Percentiles rank a stretch among this genome's conserved stretches.
Conservation (phyloP, 2,888 invertebrate genomes). For the Agrenia bidenticulata region DNA sequence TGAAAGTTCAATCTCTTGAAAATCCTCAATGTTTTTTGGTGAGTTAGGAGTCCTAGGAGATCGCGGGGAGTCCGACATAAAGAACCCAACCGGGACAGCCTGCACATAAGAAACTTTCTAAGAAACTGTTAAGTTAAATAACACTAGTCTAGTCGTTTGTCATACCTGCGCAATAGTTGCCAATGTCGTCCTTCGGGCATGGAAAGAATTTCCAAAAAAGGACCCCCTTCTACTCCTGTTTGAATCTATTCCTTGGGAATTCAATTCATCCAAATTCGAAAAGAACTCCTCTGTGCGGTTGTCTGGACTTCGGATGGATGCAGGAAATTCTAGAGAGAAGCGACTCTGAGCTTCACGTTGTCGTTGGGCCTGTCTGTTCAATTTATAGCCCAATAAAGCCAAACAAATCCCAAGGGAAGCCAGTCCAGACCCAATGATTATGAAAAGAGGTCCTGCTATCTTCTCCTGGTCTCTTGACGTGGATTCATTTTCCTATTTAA, state of each 20-base stretch:
- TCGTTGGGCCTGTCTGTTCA: conserved; percentile 45
- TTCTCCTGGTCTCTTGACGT: conserved; percentile 44
- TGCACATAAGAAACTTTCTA: conserved; percentile 26
- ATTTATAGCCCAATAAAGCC: conserved; percentile 42
- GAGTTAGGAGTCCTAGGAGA: background rate
- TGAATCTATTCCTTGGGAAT: conserved; percentile 25
- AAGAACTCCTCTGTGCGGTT: conserved; percentile 36
- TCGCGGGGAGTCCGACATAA: conserved; percentile 31
- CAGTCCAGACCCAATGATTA: conserved; percentile 42
- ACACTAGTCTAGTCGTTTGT: no score
- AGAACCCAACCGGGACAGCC: conserved; percentile 52
- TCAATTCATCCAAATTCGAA: conserved; percentile 30
- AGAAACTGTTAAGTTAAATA: no score
- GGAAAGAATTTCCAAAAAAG: conserved; percentile 26
- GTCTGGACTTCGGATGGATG: conserved; percentile 34
- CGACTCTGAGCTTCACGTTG: conserved; percentile 34
- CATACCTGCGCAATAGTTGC: conserved; percentile 50
- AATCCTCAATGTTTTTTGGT: conserved; percentile 16
- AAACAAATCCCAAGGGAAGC: conserved; percentile 42
- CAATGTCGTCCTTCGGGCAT: conserved; percentile 40
- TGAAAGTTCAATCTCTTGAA: conserved; percentile 36
- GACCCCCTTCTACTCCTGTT: conserved; percentile 12
- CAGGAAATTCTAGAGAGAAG: conserved; percentile 44
- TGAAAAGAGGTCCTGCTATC: conserved; percentile 49
- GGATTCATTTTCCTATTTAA: conserved; percentile 22